A percentile compares a stretch with the other conserved stretches of the same genome.
phyloP scores from a whole-genome alignment of 2,113 vertebrate genomes.

The Myxocyprinus asiaticus region DNA sequence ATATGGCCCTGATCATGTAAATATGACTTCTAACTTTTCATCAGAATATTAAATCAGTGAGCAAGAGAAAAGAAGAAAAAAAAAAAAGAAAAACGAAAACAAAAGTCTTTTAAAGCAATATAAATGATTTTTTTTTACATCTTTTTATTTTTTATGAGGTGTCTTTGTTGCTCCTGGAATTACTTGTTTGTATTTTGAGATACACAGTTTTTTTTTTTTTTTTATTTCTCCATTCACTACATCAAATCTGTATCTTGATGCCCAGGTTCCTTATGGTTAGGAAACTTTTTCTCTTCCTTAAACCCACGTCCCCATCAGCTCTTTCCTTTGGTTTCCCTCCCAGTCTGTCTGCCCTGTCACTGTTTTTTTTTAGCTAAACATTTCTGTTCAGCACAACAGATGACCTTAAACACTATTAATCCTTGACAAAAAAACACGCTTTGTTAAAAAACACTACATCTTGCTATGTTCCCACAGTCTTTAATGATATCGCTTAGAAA shows the following conservation, averaged over 20 bases:
- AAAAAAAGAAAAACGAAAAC: no score
- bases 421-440: neutral
- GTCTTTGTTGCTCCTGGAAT: neutral
- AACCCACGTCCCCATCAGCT: neutral
- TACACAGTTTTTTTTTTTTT: neutral
- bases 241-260: neutral
- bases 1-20: neutral
- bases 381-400: neutral
- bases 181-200: neutral
- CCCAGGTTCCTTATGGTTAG: neutral
- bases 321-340: conserved; percentile 6
- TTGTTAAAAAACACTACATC: no score
- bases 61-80: no score
- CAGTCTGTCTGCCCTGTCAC: neutral
- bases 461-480: neutral
- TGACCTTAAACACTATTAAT: neutral
- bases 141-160: no score
- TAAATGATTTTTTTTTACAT: no score
- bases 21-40: neutral
- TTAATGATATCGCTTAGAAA: neutral
- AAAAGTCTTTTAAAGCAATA: no score
- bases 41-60: neutral
- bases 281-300: neutral
- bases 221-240: no score
- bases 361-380: neutral